Base-by-base conservation (phyloP, 2,113 vertebrate species). In the Cygnus atratus region DNA sequence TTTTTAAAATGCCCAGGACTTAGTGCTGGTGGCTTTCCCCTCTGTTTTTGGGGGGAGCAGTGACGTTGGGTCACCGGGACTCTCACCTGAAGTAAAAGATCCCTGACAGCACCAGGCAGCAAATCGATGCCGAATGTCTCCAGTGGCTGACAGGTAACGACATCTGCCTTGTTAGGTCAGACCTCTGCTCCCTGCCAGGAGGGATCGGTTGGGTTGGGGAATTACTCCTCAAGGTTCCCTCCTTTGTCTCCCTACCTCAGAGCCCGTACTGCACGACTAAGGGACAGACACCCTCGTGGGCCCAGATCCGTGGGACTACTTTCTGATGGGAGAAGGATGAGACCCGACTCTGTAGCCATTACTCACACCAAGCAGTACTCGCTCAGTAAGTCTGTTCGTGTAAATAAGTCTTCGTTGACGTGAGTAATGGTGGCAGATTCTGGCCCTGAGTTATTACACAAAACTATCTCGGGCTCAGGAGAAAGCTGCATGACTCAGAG, bases 401-500 rank as follows among this genome's bases (percentile, higher is more conserved):
- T 82, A 63, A 92, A 75, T 75, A 81, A 90, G 33, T 46, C 58
- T 25, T 43, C 20, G 2, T 26, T 83, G 90, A 92, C 0, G 7
- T 91, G 92, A 96, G 80, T 76, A 77, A 87, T 29, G 41, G 43
- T 84, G 93, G 91, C 92, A 96, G 91, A 35, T 87, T 75, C 74
- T 94, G 87, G 87, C 90, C 90, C 68, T 50, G 75, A 91, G 81
- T 94, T 96, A 93, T 66, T 85, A 67, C 88, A 79, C 0, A 13
- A 77, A 95, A 88, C 81, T 37, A 19, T 76, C 80, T 93, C n/a
- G 9, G 44, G 81, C 78, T 89, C 81, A 68, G 94, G 91, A 96
- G 89, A 95, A 94, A 94, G 87, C 90, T 91, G 84, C 62, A 46
- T 91, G 86, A 94, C 86, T 96, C 88, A 70, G 90, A 95, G 46